phyloP scores from a whole-genome alignment of 1,140 invertebrate genomes.

The Nebria ingens region DNA sequence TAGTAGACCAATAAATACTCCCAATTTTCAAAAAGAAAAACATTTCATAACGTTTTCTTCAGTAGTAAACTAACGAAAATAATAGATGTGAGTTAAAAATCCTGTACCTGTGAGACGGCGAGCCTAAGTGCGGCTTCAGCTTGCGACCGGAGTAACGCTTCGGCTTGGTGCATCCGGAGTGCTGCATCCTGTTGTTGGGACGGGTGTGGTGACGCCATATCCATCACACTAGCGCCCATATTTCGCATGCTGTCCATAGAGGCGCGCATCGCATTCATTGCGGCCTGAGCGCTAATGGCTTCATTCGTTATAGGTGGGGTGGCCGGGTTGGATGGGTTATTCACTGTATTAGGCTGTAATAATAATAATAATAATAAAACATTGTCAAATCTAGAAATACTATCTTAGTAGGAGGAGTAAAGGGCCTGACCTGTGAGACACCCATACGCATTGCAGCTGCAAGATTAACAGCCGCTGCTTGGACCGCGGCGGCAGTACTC shows the following conservation, averaged over 20 bases:
- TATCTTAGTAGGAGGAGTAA: neutral
- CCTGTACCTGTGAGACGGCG: slow-evolving; percentile 51
- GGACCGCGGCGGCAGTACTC: slow-evolving; percentile 41
- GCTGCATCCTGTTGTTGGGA: slow-evolving; percentile 36
- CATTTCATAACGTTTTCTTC: too few relatives aligned
- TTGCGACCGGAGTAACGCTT: slow-evolving; percentile 69
- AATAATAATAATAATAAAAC: neutral
- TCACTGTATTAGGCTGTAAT: slow-evolving; percentile 32
- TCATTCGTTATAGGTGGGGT: slow-evolving; percentile 33
- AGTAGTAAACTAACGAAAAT: too few relatives aligned
- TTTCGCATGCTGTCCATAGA: slow-evolving; percentile 32
- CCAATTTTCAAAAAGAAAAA: too few relatives aligned
- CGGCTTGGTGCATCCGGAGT: slow-evolving; percentile 46
- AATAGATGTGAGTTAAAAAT: too few relatives aligned
- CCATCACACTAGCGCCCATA: slow-evolving; percentile 31
- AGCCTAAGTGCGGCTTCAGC: slow-evolving; percentile 70
- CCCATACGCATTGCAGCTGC: slow-evolving; percentile 74
- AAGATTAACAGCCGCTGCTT: slow-evolving; percentile 57
- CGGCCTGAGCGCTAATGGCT: slow-evolving; percentile 28
- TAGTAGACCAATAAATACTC: too few relatives aligned
- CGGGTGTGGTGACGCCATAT: slow-evolving; percentile 24
- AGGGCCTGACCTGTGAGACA: slow-evolving; percentile 32
- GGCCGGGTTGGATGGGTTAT: slow-evolving; percentile 31
- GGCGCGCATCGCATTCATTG: slow-evolving; percentile 37
- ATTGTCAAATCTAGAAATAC: neutral